phyloP scores from a whole-genome alignment of 2,888 invertebrate species.

The Kryphioiulus occultus region DNA sequence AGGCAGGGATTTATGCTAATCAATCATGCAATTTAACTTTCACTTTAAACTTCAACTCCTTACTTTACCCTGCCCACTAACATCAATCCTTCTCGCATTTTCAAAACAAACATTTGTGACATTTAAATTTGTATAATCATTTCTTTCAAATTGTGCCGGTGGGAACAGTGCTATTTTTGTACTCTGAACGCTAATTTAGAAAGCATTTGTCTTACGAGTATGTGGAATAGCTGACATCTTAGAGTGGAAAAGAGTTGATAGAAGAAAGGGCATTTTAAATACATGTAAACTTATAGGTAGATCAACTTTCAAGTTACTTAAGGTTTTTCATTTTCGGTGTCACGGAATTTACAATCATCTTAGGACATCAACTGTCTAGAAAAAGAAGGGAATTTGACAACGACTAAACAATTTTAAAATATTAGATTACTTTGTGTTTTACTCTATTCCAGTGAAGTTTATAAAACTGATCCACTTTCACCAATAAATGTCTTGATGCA shows the following conservation, averaged over 20 bases:
- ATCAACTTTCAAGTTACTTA: neutral
- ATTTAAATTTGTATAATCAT: slow-evolving; percentile 32
- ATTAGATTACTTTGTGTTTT: too few relatives aligned
- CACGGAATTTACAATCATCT: neutral
- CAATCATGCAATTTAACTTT: neutral
- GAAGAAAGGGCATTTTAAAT: neutral
- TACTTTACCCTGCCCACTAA: neutral
- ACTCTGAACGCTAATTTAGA: neutral
- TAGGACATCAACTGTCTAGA: too few relatives aligned
- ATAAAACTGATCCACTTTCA: too few relatives aligned
- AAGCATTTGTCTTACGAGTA: neutral
- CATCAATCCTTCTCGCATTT: neutral
- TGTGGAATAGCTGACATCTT: neutral
- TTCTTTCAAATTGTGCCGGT: neutral
- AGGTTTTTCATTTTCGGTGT: neutral
- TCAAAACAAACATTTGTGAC: neutral
- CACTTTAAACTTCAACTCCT: neutral
- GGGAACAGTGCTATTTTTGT: neutral
- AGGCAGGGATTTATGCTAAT: neutral
- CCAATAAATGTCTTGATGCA: too few relatives aligned
- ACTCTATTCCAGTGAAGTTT: too few relatives aligned
- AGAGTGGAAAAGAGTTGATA: neutral
- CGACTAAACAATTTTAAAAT: neutral
- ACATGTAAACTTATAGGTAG: neutral
- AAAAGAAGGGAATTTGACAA: neutral